Evolutionary conservation across 2,888 invertebrate species (phyloP).

Genomic region (Acanthosepion pharaonis): DNA sequence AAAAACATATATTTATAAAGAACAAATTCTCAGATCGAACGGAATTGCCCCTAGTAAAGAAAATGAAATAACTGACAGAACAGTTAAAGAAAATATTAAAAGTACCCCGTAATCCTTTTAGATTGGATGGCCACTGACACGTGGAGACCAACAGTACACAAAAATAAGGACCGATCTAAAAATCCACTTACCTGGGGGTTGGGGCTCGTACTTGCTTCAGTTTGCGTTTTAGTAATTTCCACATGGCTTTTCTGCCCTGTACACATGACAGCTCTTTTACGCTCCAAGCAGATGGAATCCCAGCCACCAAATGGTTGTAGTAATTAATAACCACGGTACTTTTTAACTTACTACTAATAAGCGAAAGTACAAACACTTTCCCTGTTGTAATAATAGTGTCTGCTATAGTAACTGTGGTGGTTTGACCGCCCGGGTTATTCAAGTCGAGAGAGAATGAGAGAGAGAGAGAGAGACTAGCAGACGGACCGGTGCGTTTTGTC

Average conservation of each 20-base stretch:
- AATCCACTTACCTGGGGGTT: conserved; percentile 38
- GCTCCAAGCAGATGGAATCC: neutral
- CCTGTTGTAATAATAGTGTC: neutral
- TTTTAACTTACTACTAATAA: neutral
- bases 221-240: conserved; percentile 45
- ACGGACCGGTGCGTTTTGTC: neutral
- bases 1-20: too few relatives aligned
- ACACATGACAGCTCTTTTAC: conserved; percentile 33
- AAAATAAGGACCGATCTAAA: too few relatives aligned
- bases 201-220: conserved; percentile 42
- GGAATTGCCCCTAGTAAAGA: too few relatives aligned
- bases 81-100: neutral
- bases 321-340: neutral
- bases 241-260: neutral
- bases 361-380: neutral
- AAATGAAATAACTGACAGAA: neutral
- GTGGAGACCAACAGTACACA: neutral
- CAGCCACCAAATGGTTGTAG: neutral
- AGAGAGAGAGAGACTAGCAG: neutral
- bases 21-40: too few relatives aligned
- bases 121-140: neutral
- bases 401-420: neutral
- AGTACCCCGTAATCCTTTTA: neutral
- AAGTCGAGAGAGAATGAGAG: too few relatives aligned
- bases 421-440: neutral